phyloP scores from a whole-genome alignment of 2,797 vertebrate genomes.

The Psittacula echo region DNA sequence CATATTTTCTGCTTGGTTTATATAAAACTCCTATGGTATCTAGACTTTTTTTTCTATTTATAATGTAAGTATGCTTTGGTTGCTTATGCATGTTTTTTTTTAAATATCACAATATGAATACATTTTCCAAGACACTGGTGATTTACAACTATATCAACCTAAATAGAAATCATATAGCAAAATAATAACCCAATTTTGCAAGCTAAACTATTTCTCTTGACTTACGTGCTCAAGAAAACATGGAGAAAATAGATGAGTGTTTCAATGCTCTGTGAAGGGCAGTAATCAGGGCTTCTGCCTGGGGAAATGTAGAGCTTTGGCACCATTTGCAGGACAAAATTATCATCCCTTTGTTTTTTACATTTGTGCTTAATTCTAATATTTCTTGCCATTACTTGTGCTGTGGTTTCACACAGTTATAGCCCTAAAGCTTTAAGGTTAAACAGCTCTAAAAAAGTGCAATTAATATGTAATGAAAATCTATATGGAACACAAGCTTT shows the following conservation, averaged over 20 bases:
- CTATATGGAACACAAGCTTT: not conserved
- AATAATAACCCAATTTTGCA: not conserved
- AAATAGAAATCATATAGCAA: not conserved
- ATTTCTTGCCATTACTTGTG: not conserved
- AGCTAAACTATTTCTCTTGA: not conserved
- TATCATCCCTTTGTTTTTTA: not conserved
- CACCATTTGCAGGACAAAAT: not conserved
- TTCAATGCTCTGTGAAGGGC: not conserved
- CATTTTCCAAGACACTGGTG: not conserved
- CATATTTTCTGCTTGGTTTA: not conserved
- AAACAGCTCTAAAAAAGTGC: not conserved
- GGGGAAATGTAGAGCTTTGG: not conserved
- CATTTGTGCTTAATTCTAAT: not conserved
- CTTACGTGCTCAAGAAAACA: not conserved
- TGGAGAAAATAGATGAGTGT: not conserved
- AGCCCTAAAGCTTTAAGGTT: not conserved
- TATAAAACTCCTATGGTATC: not conserved
- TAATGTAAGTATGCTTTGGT: not conserved
- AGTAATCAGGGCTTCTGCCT: not conserved
- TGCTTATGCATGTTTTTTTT: not conserved
- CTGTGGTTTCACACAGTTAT: not conserved
- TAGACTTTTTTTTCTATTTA: not conserved
- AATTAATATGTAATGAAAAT: not conserved
- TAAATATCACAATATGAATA: not conserved
- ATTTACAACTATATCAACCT: not conserved